Evolutionary conservation across 2,888 invertebrate species (phyloP).

Genomic region (Aethes cnicana): DNA sequence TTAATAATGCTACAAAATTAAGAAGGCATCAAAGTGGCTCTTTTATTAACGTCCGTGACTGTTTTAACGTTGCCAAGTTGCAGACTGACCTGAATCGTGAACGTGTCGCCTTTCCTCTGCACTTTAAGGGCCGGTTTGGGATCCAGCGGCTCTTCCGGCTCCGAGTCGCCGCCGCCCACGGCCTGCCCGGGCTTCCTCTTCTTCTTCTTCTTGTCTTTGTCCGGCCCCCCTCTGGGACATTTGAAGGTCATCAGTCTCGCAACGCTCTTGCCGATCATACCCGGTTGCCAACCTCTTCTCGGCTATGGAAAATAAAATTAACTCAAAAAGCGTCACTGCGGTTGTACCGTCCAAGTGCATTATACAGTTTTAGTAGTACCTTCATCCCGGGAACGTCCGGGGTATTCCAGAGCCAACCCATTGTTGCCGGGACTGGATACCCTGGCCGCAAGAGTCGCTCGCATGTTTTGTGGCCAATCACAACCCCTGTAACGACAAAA

Average conservation of each 20-base stretch:
- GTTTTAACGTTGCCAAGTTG: neutral
- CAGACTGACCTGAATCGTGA: constrained; percentile 80
- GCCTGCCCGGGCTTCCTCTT: constrained; percentile 47
- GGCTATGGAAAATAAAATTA: constrained; percentile 43
- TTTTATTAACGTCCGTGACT: no score
- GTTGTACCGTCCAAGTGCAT: no score
- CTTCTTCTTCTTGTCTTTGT: constrained; percentile 67
- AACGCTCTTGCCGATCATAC: constrained; percentile 77
- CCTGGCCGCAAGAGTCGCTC: constrained; percentile 63
- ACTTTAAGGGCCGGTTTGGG: constrained; percentile 85
- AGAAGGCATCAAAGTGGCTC: no score
- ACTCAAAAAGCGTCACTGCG: no score
- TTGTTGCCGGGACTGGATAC: constrained; percentile 81
- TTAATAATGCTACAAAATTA: no score
- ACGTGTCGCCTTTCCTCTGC: constrained; percentile 85
- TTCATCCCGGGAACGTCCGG: constrained; percentile 63
- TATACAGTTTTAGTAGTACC: constrained; percentile 53
- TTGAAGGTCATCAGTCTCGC: constrained; percentile 73
- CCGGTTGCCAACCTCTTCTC: constrained; percentile 82
- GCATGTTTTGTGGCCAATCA: constrained; percentile 82
- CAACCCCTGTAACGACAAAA: constrained; percentile 53
- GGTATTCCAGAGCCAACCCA: constrained; percentile 87
- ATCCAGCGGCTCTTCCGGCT: constrained; percentile 72
- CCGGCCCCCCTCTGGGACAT: constrained; percentile 59
- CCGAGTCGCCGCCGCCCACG: constrained; percentile 67